Base-by-base conservation (phyloP, 2,113 vertebrate genomes). In the Hipposideros armiger region DNA sequence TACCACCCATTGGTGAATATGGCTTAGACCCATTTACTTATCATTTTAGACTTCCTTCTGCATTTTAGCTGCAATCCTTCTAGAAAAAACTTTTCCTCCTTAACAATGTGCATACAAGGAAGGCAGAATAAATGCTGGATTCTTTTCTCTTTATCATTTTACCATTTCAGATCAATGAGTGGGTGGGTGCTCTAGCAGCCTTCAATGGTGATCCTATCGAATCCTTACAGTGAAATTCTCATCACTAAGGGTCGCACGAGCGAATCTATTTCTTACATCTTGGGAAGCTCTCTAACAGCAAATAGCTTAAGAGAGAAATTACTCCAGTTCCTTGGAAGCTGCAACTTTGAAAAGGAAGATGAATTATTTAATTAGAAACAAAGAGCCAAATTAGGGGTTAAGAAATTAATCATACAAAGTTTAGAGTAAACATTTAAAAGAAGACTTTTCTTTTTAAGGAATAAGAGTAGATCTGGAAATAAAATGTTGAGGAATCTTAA, bases 1-100 rank as follows among this genome's bases (percentile, higher is more conserved):
- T 3, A 24, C 11, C 11, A 4, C 11, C 70, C 13, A 50, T 22
- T 50, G 50, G 40, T 26, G 22, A 54, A 28, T 20, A 19, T 13
- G 20, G n/a, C 56, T 70, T 70, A 58, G 24, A 24, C 50, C 45
- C 66, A 76, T 47, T 91, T n/a, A 56, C 56, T 88, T 64, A 54
- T 32, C n/a, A 40, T 42, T 82, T 45, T 26, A n/a, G 47, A 67
- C 76, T 89, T 81, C 45, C 50, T 81, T 95, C 42, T 83, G 64
- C 22, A 82, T 87, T 95, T 77, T 67, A 72, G 15, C 52, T 83
- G 74, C 87, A 87, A 90, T 73, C 64, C 78, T 85, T 80, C 66
- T 52, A 9, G 30, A 73, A 78, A 62, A 36, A 90, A 94, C 15
- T 62, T 54, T 47, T 16, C 47, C 36, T 76, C 28, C 62, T 70